A percentile compares a stretch with the other conserved stretches of the same genome.
Evolutionary conservation across 2,888 invertebrate genomes (phyloP).

Genomic region (Dermolepida albohirtum): DNA sequence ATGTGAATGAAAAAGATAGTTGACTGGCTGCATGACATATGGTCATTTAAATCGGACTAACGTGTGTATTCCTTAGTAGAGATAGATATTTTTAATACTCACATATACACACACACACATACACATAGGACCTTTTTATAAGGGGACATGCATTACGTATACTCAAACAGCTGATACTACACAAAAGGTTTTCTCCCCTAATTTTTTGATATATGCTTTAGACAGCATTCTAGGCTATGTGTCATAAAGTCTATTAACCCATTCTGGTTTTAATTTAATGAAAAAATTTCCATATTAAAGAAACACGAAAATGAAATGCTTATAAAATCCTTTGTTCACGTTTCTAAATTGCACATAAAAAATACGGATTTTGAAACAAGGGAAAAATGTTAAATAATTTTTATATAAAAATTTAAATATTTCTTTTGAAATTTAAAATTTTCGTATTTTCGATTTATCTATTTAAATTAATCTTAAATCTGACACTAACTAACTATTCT

Average conservation of each 20-base stretch:
- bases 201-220: slow-evolving; percentile 46
- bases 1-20: too few species aligned
- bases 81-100: slow-evolving; percentile 16
- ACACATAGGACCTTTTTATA: slow-evolving; percentile 31
- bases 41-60: slow-evolving; percentile 49
- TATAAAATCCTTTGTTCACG: too few species aligned
- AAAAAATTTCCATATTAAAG: too few species aligned
- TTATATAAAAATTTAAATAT: too few species aligned
- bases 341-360: too few species aligned
- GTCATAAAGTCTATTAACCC: slow-evolving; percentile 48
- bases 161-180: slow-evolving; percentile 52
- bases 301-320: too few species aligned
- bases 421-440: too few species aligned
- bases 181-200: slow-evolving; percentile 50
- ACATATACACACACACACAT: too few species aligned
- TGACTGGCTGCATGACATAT: slow-evolving; percentile 46
- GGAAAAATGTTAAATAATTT: too few species aligned
- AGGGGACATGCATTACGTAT: slow-evolving; percentile 29
- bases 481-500: not conserved
- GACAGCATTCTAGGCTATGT: slow-evolving; percentile 49
- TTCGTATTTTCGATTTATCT: too few species aligned
- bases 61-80: slow-evolving; percentile 31
- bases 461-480: not conserved
- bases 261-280: slow-evolving; percentile 29
- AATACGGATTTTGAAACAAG: too few species aligned